Base-by-base conservation (phyloP, 2,888 invertebrate genomes). In the Amphipyra berbera region DNA sequence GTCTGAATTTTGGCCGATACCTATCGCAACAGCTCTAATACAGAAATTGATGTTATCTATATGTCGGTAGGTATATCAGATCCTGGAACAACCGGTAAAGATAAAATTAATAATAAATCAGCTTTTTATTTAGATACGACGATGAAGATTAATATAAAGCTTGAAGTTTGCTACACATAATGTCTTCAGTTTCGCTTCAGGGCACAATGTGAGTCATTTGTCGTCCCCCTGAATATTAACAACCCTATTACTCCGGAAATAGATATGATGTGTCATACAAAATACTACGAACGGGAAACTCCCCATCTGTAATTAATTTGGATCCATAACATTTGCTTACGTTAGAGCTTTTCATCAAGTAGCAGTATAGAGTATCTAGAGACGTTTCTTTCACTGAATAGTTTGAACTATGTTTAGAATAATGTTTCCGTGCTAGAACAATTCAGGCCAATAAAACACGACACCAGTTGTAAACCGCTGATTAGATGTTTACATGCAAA, bases 391-490 rank as follows among this genome's bases (percentile, higher is more conserved):
- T 3, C 13, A 47, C 44, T 6, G 7, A 47, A 47, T 58, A 47
- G 7, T 48, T n/a, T 44, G 15, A 30, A 41, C 13, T 21, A n/a
- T 45, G 48, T 48, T 69, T 42, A 21, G 40, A 54, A 45, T 67
- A 56, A 52, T 40, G 21, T 58, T 64, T 65, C 66, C 58, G 50
- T 56, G 55, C 47, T 46, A 55, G 46, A 68, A 64, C 46, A 73
- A 84, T 85, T 85, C 56, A 81, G 84, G 82, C 38, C 82, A 84
- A 83, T 84, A 79, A 77, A 82, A 78, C 65, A 61, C 57, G 78
- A 81, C 76, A 79, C 76, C 76, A 69, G 65, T 79, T 68, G 55
- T 57, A 52, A 59, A 47, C 68, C 61, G 59, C 61, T 62, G 56
- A 67, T 77, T 67, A 64, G 48, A 46, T 68, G 69, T 68, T 76